Evolutionary conservation across 2,113 vertebrate genomes (phyloP).

Genomic region (Empidonax traillii): DNA sequence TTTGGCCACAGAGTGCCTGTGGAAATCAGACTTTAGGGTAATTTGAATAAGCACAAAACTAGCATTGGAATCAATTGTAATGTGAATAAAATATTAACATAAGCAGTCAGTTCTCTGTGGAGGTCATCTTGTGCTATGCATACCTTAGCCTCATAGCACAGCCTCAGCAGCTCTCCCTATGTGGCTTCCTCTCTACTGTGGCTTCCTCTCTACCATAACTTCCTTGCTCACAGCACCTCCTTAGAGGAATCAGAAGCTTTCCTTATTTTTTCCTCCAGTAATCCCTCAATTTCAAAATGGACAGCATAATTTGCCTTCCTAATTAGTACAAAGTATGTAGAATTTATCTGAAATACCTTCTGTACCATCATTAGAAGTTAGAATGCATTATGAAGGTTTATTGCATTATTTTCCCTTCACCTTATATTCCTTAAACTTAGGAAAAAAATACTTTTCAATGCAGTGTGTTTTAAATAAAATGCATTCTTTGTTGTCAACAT

Average conservation of each 20-base stretch:
- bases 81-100: not conserved
- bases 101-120: not conserved
- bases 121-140: fast-evolving
- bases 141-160: not conserved
- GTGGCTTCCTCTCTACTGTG: fast-evolving
- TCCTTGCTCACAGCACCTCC: not conserved
- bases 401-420: not conserved
- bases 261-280: not conserved
- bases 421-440: not conserved
- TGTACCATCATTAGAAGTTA: not conserved
- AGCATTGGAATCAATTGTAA: not conserved
- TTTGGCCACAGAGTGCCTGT: not conserved
- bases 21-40: not conserved
- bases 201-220: not conserved
- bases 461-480: conserved; percentile 19
- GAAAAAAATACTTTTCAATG: not conserved
- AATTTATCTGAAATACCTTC: conserved; percentile 11
- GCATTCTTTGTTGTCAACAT: conserved; percentile 26
- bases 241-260: not conserved
- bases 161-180: not conserved
- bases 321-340: not conserved
- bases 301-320: not conserved
- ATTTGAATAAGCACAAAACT: not conserved
- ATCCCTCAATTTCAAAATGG: not conserved
- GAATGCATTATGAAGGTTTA: not conserved